Conservation (phyloP, 2,113 vertebrate genomes). For the Sterrhoptilus dennistouni region DNA sequence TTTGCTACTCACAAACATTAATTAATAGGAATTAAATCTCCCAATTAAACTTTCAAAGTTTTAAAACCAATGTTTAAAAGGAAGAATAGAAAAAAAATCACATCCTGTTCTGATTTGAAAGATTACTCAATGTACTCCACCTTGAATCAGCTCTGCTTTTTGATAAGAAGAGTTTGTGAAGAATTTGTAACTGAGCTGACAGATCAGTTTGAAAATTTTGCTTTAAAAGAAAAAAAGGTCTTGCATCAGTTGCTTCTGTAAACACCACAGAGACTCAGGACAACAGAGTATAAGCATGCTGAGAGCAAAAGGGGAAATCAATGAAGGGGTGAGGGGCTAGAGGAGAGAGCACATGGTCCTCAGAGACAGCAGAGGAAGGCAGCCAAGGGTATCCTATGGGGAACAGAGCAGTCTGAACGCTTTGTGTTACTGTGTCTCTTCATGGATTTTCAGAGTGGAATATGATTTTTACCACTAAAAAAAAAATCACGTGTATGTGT, state of each 20-base stretch:
- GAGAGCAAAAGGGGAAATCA: slow-evolving; percentile 14
- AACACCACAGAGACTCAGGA: background rate
- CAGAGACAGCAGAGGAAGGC: background rate
- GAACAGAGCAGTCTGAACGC: background rate
- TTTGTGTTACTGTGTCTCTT: background rate
- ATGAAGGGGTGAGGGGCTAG: background rate
- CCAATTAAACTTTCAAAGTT: background rate
- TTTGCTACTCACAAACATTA: background rate
- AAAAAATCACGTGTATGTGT: background rate
- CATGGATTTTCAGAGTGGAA: background rate
- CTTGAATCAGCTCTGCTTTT: background rate
- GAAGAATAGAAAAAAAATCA: background rate
- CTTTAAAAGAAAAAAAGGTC: background rate
- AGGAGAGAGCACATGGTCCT: background rate
- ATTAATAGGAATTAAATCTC: background rate
- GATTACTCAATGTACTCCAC: background rate
- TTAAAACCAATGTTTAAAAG: background rate
- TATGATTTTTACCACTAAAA: background rate
- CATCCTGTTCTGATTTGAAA: background rate
- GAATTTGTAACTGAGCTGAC: background rate
- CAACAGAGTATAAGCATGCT: background rate
- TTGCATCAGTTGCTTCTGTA: background rate
- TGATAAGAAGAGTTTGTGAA: background rate
- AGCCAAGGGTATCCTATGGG: background rate
- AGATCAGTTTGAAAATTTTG: background rate